These are phyloP conservation scores for Gracilinanus agilis DNA, from an alignment of 2,113 vertebrate genomes.

Conservation along the genomic window DNA sequence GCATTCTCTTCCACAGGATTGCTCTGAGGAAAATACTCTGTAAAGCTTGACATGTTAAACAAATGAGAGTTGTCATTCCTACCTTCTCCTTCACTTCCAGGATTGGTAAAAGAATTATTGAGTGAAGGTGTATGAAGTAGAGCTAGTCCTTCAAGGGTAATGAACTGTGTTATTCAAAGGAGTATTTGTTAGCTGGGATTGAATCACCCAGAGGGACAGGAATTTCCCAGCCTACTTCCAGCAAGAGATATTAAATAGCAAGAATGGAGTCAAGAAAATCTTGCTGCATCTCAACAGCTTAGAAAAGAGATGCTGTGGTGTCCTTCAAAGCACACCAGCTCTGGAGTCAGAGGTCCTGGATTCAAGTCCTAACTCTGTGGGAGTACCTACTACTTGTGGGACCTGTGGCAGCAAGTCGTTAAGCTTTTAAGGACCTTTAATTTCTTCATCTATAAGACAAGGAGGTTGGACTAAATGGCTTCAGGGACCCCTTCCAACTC, in stretches of 20 bases:
- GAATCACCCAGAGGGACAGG: neutral
- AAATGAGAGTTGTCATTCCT: neutral
- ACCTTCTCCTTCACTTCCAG: neutral
- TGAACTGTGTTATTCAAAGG: neutral
- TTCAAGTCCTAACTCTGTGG: neutral
- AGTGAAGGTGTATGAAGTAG: rapidly evolving
- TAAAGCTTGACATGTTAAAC: neutral
- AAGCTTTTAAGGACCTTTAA: neutral
- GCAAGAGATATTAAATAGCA: neutral
- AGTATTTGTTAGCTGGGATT: neutral
- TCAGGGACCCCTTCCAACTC: neutral
- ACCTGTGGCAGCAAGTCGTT: neutral
- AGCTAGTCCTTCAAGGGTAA: neutral
- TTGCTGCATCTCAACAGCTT: neutral
- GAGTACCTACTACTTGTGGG: neutral
- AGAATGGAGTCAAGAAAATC: neutral
- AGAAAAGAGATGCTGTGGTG: neutral
- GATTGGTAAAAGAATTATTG: neutral
- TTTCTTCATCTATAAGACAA: neutral
- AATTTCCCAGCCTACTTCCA: neutral
- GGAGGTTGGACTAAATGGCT: neutral
- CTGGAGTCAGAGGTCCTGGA: neutral
- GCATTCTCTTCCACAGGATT: neutral
- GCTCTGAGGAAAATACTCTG: neutral
- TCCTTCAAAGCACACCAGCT: neutral